phyloP scores from a whole-genome alignment of 1,140 invertebrate species.

The Drosophila kurseongensis region DNA sequence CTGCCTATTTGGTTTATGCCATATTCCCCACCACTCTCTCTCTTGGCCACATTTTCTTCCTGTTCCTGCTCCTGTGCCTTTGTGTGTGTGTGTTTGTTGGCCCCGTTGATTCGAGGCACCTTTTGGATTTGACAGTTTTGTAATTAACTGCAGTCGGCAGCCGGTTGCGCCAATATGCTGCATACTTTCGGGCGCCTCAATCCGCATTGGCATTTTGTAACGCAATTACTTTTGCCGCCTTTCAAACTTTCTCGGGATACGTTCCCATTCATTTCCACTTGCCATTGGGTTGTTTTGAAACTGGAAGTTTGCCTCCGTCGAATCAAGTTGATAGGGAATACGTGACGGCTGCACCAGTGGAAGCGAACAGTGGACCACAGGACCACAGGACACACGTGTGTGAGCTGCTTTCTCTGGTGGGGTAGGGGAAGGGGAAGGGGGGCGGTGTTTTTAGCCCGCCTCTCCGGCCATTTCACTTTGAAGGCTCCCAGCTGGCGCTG shows the following conservation, averaged over 20 bases:
- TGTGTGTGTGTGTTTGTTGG: slow-evolving; percentile 11
- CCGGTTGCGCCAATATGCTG: slow-evolving; percentile 40
- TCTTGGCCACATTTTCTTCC: slow-evolving; percentile 19
- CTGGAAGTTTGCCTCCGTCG: slow-evolving; percentile 8
- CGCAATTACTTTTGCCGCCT: slow-evolving; percentile 59
- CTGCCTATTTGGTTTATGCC: slow-evolving; percentile 64
- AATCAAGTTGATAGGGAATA: slow-evolving; percentile 39
- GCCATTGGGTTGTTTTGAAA: slow-evolving; percentile 3
- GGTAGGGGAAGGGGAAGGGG: too few species aligned
- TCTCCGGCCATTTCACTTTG: slow-evolving; percentile 10
- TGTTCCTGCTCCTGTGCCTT: slow-evolving; percentile 42
- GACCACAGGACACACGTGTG: slow-evolving; percentile 51
- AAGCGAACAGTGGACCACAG: slow-evolving; percentile 19
- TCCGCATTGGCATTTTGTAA: slow-evolving; percentile 56
- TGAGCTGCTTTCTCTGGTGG: slow-evolving; percentile 26
- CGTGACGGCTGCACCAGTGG: slow-evolving; percentile 35
- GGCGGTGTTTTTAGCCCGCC: slow-evolving; percentile 22
- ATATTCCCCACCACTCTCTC: too few species aligned
- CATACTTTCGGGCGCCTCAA: slow-evolving; percentile 67
- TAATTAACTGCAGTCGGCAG: slow-evolving; percentile 80
- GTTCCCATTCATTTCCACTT: slow-evolving; percentile 23
- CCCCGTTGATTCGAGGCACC: slow-evolving; percentile 78
- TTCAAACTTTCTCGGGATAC: not conserved
- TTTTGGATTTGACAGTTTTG: slow-evolving; percentile 84
- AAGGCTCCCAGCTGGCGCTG: slow-evolving; percentile 16